Evolutionary conservation across 2,797 vertebrate species (phyloP).

Genomic region (Characodon lateralis): DNA sequence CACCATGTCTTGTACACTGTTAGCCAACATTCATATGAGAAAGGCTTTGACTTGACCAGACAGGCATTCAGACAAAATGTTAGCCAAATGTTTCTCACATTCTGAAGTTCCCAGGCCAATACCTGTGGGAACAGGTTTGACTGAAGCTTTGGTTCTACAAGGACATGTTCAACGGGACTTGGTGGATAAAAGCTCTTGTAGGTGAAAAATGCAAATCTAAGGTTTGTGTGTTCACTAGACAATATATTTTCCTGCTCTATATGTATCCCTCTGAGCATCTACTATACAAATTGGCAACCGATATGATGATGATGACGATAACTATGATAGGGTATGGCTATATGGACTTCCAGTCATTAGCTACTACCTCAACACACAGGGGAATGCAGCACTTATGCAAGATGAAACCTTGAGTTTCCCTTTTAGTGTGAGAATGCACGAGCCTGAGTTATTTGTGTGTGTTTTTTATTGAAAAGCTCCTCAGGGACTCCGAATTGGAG

Average conservation of each 20-base stretch:
- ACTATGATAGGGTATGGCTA: neutral
- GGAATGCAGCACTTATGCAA: neutral
- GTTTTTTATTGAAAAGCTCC: conserved; percentile 57
- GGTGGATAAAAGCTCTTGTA: neutral
- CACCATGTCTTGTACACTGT: neutral
- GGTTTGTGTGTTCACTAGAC: neutral
- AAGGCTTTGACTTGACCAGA: neutral
- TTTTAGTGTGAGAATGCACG: conserved; percentile 7
- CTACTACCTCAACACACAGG: conserved; percentile 4
- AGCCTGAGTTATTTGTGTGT: conserved; percentile 34
- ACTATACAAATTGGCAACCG: neutral
- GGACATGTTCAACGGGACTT: neutral
- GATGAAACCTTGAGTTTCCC: conserved; percentile 23
- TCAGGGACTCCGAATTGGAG: conserved; percentile 48
- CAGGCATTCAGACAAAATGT: neutral
- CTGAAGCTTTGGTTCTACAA: neutral
- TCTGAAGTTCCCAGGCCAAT: neutral
- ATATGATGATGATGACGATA: conserved; percentile 15
- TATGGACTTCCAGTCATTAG: conserved; percentile 15
- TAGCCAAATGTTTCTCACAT: neutral
- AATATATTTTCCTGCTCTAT: neutral
- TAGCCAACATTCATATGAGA: neutral
- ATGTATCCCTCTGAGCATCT: conserved; percentile 6
- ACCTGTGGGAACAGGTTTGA: neutral
- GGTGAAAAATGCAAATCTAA: neutral